Conservation (phyloP, 1,140 invertebrate species). For the Conus ventricosus region DNA sequence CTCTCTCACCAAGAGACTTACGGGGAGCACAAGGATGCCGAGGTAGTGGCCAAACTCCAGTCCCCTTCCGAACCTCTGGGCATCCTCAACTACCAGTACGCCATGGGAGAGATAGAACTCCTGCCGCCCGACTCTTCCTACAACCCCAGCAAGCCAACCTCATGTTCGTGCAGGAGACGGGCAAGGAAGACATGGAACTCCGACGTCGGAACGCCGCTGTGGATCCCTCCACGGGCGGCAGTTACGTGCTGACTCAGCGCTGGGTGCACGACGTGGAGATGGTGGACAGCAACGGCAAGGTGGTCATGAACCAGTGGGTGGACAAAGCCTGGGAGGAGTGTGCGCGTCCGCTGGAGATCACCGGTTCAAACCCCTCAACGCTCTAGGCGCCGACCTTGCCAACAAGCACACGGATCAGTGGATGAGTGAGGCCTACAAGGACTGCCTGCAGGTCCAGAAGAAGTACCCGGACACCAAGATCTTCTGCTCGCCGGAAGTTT, state of each 20-base stretch:
- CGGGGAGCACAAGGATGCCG: conserved; percentile 4
- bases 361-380: not conserved
- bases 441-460: not conserved
- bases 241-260: conserved; percentile 18
- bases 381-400: not conserved
- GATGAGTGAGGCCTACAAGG: conserved; percentile 1
- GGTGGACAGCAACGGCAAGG: not conserved
- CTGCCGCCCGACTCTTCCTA: not conserved
- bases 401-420: not conserved
- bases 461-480: not conserved
- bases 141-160: not conserved
- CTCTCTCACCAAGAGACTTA: not conserved
- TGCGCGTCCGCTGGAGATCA: not conserved
- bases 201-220: not conserved
- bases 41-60: not conserved
- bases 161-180: not conserved
- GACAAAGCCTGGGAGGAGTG: conserved; percentile 19
- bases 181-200: not conserved
- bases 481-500: not conserved
- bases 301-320: not conserved
- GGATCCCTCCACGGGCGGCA: not conserved
- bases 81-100: conserved; percentile 18
- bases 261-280: conserved; percentile 3
- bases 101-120: not conserved
- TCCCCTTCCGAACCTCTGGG: not conserved